phyloP scores from a whole-genome alignment of 2,888 invertebrate genomes.

The Strigamia crassipes region DNA sequence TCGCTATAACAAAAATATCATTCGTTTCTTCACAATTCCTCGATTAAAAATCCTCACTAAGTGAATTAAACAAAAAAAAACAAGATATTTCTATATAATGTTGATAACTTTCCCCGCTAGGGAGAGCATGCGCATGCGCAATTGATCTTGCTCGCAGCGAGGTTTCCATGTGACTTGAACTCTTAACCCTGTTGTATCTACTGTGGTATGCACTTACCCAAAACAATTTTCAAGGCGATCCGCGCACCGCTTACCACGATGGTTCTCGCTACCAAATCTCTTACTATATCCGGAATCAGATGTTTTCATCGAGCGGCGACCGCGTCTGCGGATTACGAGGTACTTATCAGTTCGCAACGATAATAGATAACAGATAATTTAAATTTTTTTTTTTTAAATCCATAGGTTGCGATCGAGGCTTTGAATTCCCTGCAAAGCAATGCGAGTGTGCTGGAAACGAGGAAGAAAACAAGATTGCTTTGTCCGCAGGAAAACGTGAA shows the following conservation, averaged over 20 bases:
- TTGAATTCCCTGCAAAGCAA: conserved; percentile 77
- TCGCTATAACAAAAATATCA: too few relatives aligned
- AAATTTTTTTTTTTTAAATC: background rate
- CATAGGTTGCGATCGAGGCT: conserved; percentile 71
- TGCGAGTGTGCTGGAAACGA: conserved; percentile 65
- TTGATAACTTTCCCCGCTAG: too few relatives aligned
- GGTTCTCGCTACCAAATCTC: background rate
- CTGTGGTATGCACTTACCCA: background rate
- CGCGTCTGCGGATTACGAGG: background rate
- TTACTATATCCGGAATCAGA: background rate
- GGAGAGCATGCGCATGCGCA: too few relatives aligned
- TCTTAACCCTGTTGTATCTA: too few relatives aligned
- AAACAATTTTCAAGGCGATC: background rate
- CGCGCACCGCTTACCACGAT: background rate
- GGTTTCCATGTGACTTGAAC: too few relatives aligned
- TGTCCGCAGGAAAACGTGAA: conserved; percentile 54
- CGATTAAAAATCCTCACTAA: too few relatives aligned
- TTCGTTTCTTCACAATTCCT: too few relatives aligned
- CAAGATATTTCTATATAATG: too few relatives aligned
- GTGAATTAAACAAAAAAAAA: too few relatives aligned
- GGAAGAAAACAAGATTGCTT: conserved; percentile 56
- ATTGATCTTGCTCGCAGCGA: too few relatives aligned
- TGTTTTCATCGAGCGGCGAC: background rate
- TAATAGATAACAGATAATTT: background rate
- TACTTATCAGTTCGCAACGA: background rate